Percentiles rank a stretch among this genome's conserved stretches.
Evolutionary conservation across 2,113 vertebrate genomes (phyloP).

Genomic region (Atlantisia rogersi): DNA sequence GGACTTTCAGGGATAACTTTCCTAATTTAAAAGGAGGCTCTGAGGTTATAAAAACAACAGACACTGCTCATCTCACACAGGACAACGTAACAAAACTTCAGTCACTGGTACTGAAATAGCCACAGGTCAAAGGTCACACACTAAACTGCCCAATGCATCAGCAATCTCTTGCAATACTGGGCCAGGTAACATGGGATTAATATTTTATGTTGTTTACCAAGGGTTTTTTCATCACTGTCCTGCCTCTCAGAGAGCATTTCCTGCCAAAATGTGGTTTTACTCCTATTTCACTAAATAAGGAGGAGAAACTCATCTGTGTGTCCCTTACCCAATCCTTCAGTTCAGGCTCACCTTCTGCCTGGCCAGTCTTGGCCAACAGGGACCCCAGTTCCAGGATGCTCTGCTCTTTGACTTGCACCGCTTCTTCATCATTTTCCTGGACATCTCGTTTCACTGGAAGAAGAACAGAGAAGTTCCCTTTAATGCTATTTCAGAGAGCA

Average conservation of each 20-base stretch:
- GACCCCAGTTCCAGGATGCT: constrained; percentile 97
- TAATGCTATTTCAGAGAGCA: neutral
- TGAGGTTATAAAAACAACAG: neutral
- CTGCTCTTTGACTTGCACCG: constrained; percentile 97
- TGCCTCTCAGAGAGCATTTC: neutral
- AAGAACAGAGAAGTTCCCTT: neutral
- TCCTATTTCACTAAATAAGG: neutral
- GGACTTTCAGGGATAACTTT: neutral
- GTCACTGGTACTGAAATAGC: neutral
- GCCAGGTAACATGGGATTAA: neutral
- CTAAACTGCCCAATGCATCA: neutral
- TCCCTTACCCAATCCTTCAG: neutral
- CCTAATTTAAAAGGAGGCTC: neutral
- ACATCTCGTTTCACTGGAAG: constrained; percentile 93
- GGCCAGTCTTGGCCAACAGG: constrained; percentile 95
- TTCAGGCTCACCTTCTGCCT: constrained; percentile 89
- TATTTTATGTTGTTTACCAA: neutral
- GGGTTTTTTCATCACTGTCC: neutral
- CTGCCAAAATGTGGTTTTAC: neutral
- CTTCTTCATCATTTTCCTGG: constrained; percentile 96
- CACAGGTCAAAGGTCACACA: neutral
- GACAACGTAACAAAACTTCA: neutral
- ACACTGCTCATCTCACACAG: neutral
- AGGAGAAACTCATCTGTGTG: neutral
- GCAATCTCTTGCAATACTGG: neutral